Base-by-base conservation (phyloP, 2,113 vertebrate species). In the Pelobates fuscus region DNA sequence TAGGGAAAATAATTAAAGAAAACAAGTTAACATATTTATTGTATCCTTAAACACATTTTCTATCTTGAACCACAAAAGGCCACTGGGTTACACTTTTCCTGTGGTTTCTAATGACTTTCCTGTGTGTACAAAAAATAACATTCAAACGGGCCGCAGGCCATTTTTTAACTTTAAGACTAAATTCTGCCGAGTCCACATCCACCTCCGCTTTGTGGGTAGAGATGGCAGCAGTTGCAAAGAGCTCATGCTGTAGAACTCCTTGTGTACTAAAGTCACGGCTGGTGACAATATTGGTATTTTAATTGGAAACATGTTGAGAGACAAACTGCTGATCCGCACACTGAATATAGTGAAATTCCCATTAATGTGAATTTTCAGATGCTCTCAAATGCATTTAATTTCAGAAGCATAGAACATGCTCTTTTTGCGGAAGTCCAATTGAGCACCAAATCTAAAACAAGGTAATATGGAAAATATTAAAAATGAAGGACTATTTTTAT, bases 31-130 rank as follows among this genome's bases (percentile, higher is more conserved):
- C 10, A 0, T 37, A 37, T 37, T 37, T 5, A 10, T 37, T 37
- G 10, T 37, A 37, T 37, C 32, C 32, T 37, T 5, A 6, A 49
- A 17, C 5, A 14, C 5, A 49, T 49, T 49, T 17, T 49, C 2
- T 49, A 14, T 18, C 15, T 15, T 49, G 15, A 49, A 49, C 32
- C 30, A 59, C 43, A 69, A 3, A 71, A 41, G 67, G 26, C 5
- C 29, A 15, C 8, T 70, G 14, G 70, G 55, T 62, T 49, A 49
- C 44, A 49, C 44, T 49, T 49, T 37, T 49, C 12, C 44, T 49
- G 44, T 49, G 44, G 44, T 49, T 49, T 49, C 4, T 49, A 49
- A 49, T 49, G 12, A 17, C 44, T 49, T 49, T 49, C 44, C 44
- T 49, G 44, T 49, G 44, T 49, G 12, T 18, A 15, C 44, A 49